phyloP scores from a whole-genome alignment of 2,113 vertebrate species.

The Ochotona curzoniae region DNA sequence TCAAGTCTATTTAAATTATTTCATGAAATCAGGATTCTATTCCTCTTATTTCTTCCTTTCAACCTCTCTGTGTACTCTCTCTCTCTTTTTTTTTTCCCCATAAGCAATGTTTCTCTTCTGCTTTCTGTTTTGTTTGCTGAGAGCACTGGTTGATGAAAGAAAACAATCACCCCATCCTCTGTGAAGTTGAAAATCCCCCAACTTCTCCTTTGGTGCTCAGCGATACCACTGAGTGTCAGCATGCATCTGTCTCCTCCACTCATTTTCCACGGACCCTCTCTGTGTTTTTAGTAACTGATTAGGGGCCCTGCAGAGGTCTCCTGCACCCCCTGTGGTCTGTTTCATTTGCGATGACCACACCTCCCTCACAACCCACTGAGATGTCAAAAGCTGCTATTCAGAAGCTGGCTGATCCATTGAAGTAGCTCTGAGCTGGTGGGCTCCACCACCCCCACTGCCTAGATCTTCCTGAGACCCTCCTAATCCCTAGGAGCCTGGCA shows the following conservation, averaged over 20 bases:
- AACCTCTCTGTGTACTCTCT: not conserved
- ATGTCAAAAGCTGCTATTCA: slow-evolving; percentile 81
- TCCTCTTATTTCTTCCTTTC: slow-evolving; percentile 57
- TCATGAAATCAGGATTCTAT: slow-evolving; percentile 64
- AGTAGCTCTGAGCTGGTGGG: slow-evolving; percentile 63
- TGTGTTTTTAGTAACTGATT: slow-evolving; percentile 81
- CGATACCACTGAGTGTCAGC: slow-evolving; percentile 68
- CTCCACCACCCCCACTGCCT: not conserved
- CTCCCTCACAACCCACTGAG: slow-evolving; percentile 77
- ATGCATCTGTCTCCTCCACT: slow-evolving; percentile 73
- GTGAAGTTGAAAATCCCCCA: slow-evolving; percentile 77
- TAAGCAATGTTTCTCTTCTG: slow-evolving; percentile 53
- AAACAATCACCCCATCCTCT: slow-evolving; percentile 72
- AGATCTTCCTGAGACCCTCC: slow-evolving; percentile 31
- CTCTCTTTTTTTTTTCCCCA: slow-evolving; percentile 19
- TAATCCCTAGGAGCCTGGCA: not conserved
- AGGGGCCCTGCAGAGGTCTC: slow-evolving; percentile 77
- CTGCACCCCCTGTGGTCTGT: slow-evolving; percentile 72
- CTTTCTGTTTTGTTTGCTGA: slow-evolving; percentile 78
- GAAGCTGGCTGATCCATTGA: slow-evolving; percentile 70
- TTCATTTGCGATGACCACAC: slow-evolving; percentile 81
- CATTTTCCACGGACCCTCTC: slow-evolving; percentile 76
- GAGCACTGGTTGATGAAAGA: slow-evolving; percentile 73
- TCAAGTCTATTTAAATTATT: slow-evolving; percentile 73
- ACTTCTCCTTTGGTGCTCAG: slow-evolving; percentile 73